These are phyloP conservation scores for Triops cancriformis DNA, from an alignment of 1,140 invertebrate genomes.

Conservation along the genomic window DNA sequence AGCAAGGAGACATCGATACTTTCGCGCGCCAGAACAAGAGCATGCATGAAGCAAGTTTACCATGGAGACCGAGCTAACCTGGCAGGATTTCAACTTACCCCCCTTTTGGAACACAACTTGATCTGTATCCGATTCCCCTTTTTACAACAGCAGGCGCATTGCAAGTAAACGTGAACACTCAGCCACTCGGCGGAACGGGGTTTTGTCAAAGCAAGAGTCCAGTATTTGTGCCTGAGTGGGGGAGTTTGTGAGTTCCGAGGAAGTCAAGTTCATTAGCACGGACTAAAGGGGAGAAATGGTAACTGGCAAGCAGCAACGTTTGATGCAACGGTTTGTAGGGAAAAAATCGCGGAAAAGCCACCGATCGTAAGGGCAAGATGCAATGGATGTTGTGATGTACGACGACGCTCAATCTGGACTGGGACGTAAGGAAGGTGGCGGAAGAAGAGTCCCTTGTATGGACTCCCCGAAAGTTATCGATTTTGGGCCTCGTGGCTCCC, in stretches of 20 bases:
- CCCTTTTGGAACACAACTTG: neutral
- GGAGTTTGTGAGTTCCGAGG: neutral
- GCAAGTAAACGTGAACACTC: too few relatives aligned
- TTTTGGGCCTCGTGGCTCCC: neutral
- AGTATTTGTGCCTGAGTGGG: neutral
- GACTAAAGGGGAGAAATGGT: neutral
- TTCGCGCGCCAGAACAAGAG: slow-evolving; percentile 9
- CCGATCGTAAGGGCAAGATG: neutral
- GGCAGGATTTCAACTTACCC: neutral
- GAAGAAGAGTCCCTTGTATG: neutral
- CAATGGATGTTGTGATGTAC: neutral
- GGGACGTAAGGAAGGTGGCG: neutral
- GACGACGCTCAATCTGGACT: slow-evolving; percentile 6
- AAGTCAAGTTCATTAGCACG: neutral
- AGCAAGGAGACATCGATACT: neutral
- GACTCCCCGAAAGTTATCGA: neutral
- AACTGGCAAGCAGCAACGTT: neutral
- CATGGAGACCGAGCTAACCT: neutral
- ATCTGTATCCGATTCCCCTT: neutral
- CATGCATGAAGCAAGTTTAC: neutral
- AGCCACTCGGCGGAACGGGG: too few relatives aligned
- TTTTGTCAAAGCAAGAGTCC: too few relatives aligned
- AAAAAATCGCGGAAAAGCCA: neutral
- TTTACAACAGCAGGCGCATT: neutral
- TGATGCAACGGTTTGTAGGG: neutral